Conservation (phyloP, 2,888 invertebrate species). For the Carcina quercana region DNA sequence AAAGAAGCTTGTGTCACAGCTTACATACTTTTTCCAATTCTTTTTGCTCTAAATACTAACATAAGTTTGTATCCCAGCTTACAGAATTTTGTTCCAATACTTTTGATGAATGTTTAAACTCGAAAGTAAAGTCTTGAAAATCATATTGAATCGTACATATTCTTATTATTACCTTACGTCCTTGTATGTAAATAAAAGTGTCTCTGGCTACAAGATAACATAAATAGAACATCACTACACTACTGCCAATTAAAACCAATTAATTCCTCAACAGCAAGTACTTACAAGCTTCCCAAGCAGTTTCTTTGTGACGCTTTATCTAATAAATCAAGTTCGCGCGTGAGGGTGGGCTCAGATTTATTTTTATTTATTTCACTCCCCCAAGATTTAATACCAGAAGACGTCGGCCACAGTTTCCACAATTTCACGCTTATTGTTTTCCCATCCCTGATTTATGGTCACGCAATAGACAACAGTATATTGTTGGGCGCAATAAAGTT, state of each 20-base stretch:
- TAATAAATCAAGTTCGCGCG: conserved; percentile 66
- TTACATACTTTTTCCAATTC: too few relatives aligned
- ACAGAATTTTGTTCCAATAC: too few relatives aligned
- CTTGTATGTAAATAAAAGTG: too few relatives aligned
- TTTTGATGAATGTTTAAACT: too few relatives aligned
- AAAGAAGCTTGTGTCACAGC: too few relatives aligned
- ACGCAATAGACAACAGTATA: conserved; percentile 68
- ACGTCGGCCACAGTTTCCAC: conserved; percentile 70
- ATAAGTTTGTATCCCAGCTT: too few relatives aligned
- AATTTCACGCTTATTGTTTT: conserved; percentile 76
- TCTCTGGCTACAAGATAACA: background rate
- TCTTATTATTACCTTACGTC: too few relatives aligned
- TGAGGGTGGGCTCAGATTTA: conserved; percentile 61
- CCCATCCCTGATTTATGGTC: conserved; percentile 72
- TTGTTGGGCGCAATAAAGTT: conserved; percentile 69
- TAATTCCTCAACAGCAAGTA: conserved; percentile 28
- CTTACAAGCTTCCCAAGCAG: conserved; percentile 22
- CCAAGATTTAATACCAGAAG: conserved; percentile 68
- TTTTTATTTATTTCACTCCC: conserved; percentile 74
- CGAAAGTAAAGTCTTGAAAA: too few relatives aligned
- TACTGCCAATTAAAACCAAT: conserved; percentile 43
- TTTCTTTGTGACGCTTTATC: conserved; percentile 25
- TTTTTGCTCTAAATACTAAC: too few relatives aligned
- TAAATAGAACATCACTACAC: conserved; percentile 4
- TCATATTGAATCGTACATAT: too few relatives aligned